These are phyloP conservation scores for Microcebus ravelobensis DNA, from an alignment of 2,113 vertebrate genomes.

Conservation along the genomic window DNA sequence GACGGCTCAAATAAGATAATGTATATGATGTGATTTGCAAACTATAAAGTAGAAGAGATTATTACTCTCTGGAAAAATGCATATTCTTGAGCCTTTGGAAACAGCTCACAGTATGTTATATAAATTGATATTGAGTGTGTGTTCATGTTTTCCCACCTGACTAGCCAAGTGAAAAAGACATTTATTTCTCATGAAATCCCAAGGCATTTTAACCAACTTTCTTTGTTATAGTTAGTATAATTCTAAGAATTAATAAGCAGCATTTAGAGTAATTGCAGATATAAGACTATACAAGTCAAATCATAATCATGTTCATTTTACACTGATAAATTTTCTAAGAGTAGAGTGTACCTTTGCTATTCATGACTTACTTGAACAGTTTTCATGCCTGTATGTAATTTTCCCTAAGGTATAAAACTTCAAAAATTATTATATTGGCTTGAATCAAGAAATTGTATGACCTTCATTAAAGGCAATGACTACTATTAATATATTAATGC, in stretches of 20 bases:
- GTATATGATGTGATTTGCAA: background rate
- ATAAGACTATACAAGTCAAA: conserved; percentile 58
- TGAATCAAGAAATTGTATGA: conserved; percentile 42
- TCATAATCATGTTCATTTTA: conserved; percentile 56
- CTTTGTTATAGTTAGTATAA: conserved; percentile 59
- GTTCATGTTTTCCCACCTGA: conserved; percentile 43
- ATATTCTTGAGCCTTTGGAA: conserved; percentile 5
- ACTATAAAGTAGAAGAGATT: background rate
- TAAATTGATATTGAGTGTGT: conserved; percentile 42
- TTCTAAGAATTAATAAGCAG: conserved; percentile 54
- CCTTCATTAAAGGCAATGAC: conserved; percentile 54
- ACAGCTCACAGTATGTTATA: background rate
- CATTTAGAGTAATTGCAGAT: conserved; percentile 56
- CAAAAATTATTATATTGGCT: conserved; percentile 56
- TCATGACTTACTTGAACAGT: conserved; percentile 41
- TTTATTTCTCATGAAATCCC: conserved; percentile 58
- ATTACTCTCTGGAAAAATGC: background rate
- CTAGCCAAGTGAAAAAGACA: conserved; percentile 54
- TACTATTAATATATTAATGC: conserved; percentile 61
- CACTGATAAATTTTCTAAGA: conserved; percentile 30
- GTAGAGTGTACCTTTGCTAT: background rate
- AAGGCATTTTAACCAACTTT: conserved; percentile 28
- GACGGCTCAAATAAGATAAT: background rate
- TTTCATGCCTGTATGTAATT: background rate
- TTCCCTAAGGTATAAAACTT: conserved; percentile 37